Evolutionary conservation across 2,888 invertebrate species (phyloP).

Genomic region (Tetragnatha montana): DNA sequence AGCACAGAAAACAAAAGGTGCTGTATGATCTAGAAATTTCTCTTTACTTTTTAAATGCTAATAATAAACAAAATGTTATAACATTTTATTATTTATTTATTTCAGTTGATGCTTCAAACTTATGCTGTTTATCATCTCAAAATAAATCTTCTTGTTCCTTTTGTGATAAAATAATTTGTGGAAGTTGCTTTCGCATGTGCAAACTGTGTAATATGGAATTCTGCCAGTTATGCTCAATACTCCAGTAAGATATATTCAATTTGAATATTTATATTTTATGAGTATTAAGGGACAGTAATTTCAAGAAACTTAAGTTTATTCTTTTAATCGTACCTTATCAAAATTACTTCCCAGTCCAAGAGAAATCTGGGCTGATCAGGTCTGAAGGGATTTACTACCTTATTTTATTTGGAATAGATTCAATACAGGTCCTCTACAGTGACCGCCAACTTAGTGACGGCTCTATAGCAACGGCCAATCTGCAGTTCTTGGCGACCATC

Average conservation of each 20-base stretch:
- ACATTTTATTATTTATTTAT: background rate
- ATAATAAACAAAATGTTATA: background rate
- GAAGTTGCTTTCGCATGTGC: constrained; percentile 26
- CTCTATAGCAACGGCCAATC: no score
- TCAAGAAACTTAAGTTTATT: no score
- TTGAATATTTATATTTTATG: no score
- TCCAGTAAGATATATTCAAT: constrained; percentile 51
- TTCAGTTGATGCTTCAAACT: background rate
- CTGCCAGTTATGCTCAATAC: constrained; percentile 62
- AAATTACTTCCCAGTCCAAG: no score
- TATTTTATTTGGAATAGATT: no score
- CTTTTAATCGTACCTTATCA: no score
- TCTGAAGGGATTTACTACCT: no score
- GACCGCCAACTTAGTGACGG: no score
- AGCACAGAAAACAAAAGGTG: background rate
- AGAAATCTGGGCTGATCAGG: no score
- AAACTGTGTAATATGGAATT: constrained; percentile 35
- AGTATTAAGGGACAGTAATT: no score
- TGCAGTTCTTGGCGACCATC: no score
- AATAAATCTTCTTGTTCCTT: constrained; percentile 30
- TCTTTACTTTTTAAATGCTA: background rate
- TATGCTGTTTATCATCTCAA: constrained; percentile 23
- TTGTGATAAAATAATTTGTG: constrained; percentile 46
- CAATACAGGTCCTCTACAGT: no score
- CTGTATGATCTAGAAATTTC: background rate